These are phyloP conservation scores for Mastacembelus armatus DNA, from an alignment of 2,797 vertebrate genomes.

Conservation along the genomic window DNA sequence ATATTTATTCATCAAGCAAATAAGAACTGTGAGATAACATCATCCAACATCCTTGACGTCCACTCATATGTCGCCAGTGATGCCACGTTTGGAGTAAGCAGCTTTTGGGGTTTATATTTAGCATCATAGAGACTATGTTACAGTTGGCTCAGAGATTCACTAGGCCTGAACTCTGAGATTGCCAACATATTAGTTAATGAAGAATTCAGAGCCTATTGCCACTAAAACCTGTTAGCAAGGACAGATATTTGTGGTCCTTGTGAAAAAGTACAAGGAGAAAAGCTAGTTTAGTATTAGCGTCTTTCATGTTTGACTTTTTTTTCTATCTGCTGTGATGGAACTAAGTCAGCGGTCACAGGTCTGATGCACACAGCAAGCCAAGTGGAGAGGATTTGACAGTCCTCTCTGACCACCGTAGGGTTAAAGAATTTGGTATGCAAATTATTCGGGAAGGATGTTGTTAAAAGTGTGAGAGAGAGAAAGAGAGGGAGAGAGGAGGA, in stretches of 20 bases:
- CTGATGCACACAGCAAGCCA: slow-evolving; percentile 68
- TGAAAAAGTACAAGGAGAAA: slow-evolving; percentile 28
- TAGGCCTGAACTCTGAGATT: neutral
- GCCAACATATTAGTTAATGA: neutral
- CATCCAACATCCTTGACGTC: too few relatives aligned
- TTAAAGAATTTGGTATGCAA: slow-evolving; percentile 84
- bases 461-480: slow-evolving; percentile 74
- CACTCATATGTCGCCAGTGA: neutral
- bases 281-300: slow-evolving; percentile 44
- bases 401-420: slow-evolving; percentile 78
- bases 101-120: neutral
- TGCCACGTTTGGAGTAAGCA: neutral
- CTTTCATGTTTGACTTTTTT: slow-evolving; percentile 51
- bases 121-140: neutral
- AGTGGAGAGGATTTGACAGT: slow-evolving; percentile 75
- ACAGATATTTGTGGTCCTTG: slow-evolving; percentile 11
- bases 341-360: slow-evolving; percentile 77
- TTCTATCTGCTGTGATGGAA: slow-evolving; percentile 69
- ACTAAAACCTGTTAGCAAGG: neutral
- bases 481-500: slow-evolving; percentile 26
- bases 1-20: slow-evolving; percentile 3
- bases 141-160: too few relatives aligned
- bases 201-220: neutral
- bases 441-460: slow-evolving; percentile 80
- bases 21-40: neutral